Conservation (phyloP, 2,888 invertebrate species). For the Sericinus montela region DNA sequence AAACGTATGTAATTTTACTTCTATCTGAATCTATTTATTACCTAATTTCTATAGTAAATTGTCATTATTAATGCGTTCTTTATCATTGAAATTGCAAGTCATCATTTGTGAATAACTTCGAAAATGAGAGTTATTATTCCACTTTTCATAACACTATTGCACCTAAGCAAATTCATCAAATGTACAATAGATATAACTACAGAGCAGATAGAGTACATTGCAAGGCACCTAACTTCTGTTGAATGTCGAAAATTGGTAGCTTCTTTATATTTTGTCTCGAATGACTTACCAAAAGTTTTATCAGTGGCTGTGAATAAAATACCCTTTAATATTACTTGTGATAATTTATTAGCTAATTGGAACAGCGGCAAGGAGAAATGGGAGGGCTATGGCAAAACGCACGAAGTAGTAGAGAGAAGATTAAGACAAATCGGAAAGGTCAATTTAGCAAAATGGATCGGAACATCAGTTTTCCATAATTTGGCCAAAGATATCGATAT, state of each 20-base stretch:
- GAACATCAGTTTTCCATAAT: conserved; percentile 74
- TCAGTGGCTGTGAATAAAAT: conserved; percentile 51
- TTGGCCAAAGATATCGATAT: conserved; percentile 69
- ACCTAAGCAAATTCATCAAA: conserved; percentile 24
- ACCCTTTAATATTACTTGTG: conserved; percentile 72
- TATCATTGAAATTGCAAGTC: background rate
- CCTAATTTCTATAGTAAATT: background rate
- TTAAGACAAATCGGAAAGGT: conserved; percentile 77
- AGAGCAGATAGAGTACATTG: conserved; percentile 62
- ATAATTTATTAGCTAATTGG: conserved; percentile 80
- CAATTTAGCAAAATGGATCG: conserved; percentile 81
- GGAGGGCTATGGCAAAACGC: conserved; percentile 78
- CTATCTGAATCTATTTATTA: conserved; percentile 6
- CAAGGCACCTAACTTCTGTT: conserved; percentile 72
- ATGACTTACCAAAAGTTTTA: conserved; percentile 37
- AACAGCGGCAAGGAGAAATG: conserved; percentile 49
- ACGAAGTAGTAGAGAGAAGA: conserved; percentile 74
- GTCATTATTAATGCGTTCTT: background rate
- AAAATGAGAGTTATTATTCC: conserved; percentile 19
- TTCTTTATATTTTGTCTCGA: conserved; percentile 70
- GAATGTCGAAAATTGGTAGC: conserved; percentile 80
- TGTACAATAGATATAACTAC: conserved; percentile 50
- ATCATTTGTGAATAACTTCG: background rate
- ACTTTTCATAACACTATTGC: conserved; percentile 38
- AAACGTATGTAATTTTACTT: conserved; percentile 10